Base-by-base conservation (phyloP, 2,113 vertebrate species). In the Gambusia affinis region DNA sequence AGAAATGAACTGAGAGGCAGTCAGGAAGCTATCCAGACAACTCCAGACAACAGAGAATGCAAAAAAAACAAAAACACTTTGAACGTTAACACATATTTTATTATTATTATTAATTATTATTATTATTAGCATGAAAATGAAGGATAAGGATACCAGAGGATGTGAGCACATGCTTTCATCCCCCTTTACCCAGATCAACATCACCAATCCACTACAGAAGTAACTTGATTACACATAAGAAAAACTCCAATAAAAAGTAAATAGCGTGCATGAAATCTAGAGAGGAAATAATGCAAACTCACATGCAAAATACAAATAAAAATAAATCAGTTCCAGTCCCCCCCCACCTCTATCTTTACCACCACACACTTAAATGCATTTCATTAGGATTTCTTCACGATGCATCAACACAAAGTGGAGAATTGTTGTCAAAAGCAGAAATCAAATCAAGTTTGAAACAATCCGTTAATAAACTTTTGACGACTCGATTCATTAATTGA, bases 1-100 rank as follows among this genome's bases (percentile, higher is more conserved):
- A 64, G 39, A 64, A 82, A 80, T 31, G 24, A 65, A 63, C 51
- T 64, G 31, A 19, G 42, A 75, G 72, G 39, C 29, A 61, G 68
- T 15, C 35, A 73, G 69, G 72, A 67, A 76, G n/a, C 33, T 57
- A 70, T 54, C 30, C 28, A 62, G 47, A 51, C 64, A 76, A 27
- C 24, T 15, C 27, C 1, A n/a, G 65, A 12, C 12, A 42, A 51
- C 51, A 78, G 28, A 70, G 14, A 70, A 62, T 64, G 60, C 67
- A 47, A 67, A 67, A 65, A 28, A 54, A n/a, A 10, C 0, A 0
- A 66, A 67, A 60, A 10, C 6, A 54, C 24, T 35, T 35, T 27
- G 39, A 5, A 37, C 8, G 35, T 19, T 30, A 29, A 62, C 72
- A 37, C 4, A 12, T 27, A 70, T 44, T n/a, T 35, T 35, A 10